Percentiles rank a stretch among this genome's conserved stretches.
Conservation (phyloP, 2,888 invertebrate genomes). For the Conistra vaccinii region DNA sequence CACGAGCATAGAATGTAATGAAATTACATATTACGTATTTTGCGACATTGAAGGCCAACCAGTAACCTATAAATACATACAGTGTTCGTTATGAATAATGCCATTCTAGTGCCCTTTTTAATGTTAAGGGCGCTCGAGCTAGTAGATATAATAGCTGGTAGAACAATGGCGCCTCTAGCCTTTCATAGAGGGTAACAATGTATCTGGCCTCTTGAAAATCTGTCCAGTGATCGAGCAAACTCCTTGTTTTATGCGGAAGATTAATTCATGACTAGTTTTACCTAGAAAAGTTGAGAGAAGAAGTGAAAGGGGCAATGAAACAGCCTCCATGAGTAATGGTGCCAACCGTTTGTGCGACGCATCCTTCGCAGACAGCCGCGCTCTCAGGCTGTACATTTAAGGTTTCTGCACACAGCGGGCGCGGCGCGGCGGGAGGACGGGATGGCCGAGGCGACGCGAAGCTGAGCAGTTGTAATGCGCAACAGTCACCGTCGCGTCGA, state of each 20-base stretch:
- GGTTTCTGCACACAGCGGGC: too few species aligned
- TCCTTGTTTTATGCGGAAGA: conserved; percentile 51
- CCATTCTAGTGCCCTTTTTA: conserved; percentile 56
- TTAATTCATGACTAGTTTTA: conserved; percentile 46
- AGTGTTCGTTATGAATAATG: conserved; percentile 58
- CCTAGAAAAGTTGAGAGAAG: background rate
- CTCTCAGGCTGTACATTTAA: too few species aligned
- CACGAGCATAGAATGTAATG: too few species aligned
- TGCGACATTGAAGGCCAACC: too few species aligned
- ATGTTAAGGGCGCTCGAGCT: conserved; percentile 63
- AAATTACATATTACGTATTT: too few species aligned
- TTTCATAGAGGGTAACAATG: conserved; percentile 64
- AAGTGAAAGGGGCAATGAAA: background rate
- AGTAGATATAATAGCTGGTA: conserved; percentile 63
- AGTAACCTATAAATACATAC: conserved; percentile 38
- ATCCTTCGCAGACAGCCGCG: background rate
- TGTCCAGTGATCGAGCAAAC: conserved; percentile 59
- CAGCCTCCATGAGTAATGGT: background rate
- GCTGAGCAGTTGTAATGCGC: too few species aligned
- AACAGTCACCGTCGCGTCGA: too few species aligned
- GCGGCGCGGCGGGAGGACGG: too few species aligned
- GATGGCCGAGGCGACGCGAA: too few species aligned
- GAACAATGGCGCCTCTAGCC: conserved; percentile 64
- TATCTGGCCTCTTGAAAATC: conserved; percentile 59
- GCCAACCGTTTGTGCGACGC: background rate